Base-by-base conservation (phyloP, 2,888 invertebrate species). In the Plebejus melissa region DNA sequence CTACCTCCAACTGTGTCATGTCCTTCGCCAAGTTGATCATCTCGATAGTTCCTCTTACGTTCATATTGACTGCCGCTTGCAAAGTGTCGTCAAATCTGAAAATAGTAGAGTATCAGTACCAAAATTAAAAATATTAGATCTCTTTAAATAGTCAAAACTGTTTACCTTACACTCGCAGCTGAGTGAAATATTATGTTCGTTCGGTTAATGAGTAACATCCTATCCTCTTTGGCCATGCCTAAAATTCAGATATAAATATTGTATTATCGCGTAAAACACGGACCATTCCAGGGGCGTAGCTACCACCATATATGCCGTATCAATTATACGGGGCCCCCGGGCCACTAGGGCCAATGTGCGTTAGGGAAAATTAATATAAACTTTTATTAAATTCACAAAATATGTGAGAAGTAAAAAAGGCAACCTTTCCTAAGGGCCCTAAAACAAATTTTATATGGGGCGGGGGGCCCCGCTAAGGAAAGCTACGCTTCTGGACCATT, bases 71-170 rank as follows among this genome's bases (percentile, higher is more conserved):
- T 0, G 97, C 96, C 65, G 91, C 93, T 79, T 94, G 95, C 2
- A 98, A 85, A 0, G 95, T 93, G 84, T 98, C 98, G 81, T 98
- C 97, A 83, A 98, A 98, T 81, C 96, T 95, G 75, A 16, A 75
- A 79, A 22, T 50, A 9, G 36, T 69, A 54, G 9, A 28, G 32
- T 16, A 32, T 28, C 28, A 58, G 22, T 22, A 50, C 9, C 13
- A 50, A 50, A 50, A 50, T 22, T 22, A 22, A 22, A 22, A 22
- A 22, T 22, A 22, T 22, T 22, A 22, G 22, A 22, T 22, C 32
- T 32, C 32, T 32, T 32, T 0, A 0, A 22, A 22, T 22, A 22
- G 7, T 9, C 36, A 32, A 9, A 4, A 65, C 4, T 16, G 41
- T 46, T 74, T 75, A 88, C 95, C 95, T 94, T 1, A 97, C 96